These are phyloP conservation scores for Lithophane semibrunnea DNA, from an alignment of 2,888 invertebrate species.

Conservation along the genomic window DNA sequence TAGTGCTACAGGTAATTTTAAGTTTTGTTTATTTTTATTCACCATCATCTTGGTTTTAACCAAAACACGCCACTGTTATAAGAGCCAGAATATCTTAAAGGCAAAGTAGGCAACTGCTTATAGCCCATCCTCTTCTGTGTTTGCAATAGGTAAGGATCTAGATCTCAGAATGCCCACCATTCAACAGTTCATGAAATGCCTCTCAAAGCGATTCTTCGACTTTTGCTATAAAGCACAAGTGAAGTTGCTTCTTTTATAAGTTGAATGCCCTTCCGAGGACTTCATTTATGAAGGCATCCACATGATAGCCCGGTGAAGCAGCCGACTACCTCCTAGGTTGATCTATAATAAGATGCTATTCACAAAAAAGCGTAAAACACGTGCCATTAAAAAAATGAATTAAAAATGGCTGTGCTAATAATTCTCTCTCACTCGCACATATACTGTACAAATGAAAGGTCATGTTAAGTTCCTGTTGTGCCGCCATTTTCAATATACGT, in stretches of 20 bases:
- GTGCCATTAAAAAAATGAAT: neutral
- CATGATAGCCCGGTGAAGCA: neutral
- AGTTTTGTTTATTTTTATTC: neutral
- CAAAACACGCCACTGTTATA: neutral
- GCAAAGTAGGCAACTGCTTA: neutral
- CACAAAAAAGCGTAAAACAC: neutral
- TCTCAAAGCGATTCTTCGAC: neutral
- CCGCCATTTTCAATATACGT: neutral
- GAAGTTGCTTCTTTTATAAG: neutral
- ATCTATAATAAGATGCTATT: neutral
- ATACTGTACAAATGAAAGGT: neutral
- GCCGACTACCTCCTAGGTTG: neutral
- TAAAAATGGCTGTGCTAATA: neutral
- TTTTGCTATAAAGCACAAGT: neutral
- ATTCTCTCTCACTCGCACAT: neutral
- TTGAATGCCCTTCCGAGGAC: neutral
- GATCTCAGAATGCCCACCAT: neutral
- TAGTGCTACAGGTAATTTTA: slow-evolving; percentile 95
- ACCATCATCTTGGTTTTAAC: neutral
- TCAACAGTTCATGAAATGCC: neutral
- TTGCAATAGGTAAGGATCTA: neutral
- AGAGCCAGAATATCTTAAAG: neutral
- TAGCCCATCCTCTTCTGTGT: neutral
- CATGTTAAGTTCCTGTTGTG: neutral
- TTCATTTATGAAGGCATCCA: neutral